These are phyloP conservation scores for Charanyca ferruginea DNA, from an alignment of 2,888 invertebrate genomes.

Conservation along the genomic window DNA sequence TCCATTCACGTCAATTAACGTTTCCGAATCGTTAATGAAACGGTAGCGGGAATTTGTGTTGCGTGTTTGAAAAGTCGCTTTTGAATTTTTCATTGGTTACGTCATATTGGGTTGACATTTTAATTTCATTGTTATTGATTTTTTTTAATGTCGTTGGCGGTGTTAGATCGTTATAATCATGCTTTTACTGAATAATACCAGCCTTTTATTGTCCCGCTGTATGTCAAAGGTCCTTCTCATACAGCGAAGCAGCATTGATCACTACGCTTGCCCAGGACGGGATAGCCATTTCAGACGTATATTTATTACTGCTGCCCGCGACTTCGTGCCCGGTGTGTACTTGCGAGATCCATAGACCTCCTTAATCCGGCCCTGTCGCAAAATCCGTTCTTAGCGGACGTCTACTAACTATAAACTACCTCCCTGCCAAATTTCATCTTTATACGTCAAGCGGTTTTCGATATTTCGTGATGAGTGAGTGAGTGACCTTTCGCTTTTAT, in stretches of 20 bases:
- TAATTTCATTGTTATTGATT: not conserved
- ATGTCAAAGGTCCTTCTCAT: not conserved
- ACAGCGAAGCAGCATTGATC: not conserved
- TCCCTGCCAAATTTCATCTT: no score
- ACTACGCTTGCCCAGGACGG: not conserved
- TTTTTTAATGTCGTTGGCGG: not conserved
- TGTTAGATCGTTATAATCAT: no score
- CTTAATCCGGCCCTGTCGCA: no score
- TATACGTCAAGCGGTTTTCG: no score
- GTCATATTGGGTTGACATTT: conserved; percentile 15
- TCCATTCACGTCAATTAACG: conserved; percentile 26
- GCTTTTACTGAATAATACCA: not conserved
- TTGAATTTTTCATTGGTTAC: conserved; percentile 26
- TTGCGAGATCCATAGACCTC: no score
- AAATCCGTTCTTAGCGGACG: no score
- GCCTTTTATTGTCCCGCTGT: not conserved
- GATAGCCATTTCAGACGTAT: not conserved
- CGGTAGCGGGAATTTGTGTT: not conserved
- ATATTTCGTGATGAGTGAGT: no score
- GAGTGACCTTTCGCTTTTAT: no score
- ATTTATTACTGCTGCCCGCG: no score
- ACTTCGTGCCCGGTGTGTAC: no score
- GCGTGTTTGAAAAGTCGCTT: not conserved
- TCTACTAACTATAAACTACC: no score
- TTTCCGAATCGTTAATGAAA: conserved; percentile 27